Evolutionary conservation across 2,113 vertebrate species (phyloP), one percentile per base, ranked within the genome.

Genomic region (Anolis sagrei): DNA sequence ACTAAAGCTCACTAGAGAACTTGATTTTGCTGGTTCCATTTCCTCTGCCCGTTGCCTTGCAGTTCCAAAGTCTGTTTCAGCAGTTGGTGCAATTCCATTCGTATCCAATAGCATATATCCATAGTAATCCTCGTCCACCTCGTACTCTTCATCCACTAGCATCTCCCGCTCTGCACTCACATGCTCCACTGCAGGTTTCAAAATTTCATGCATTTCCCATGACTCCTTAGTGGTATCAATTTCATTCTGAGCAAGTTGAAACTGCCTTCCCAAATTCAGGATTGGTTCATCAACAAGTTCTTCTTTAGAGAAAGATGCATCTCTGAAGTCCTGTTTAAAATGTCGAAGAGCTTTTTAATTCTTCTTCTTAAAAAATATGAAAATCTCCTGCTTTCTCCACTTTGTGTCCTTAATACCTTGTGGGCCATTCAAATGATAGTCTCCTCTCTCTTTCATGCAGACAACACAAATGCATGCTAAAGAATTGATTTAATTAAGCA

Each of bases 141-240:
- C 94, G 18, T 94, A 92, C 19, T 97, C 97, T 10, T 98, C 97
- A 86, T 98, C 98, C 49, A 98, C 97, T 51, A 97, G 27, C 97
- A 98, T 97, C 66, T 98, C 97, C 82, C 90, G 90, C 21, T 96
- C 96, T 94, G 94, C 93, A 32, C 36, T 89, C 78, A 64, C 16
- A 18, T 93, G 91, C 74, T 92, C 89, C 39, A 82, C 34, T 9
- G 39, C 0, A 25, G 89, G 48, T 27, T 85, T 93, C 89, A 95
- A 79, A 4, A 97, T 95, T 1, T 96, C 95, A 74, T 86, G 90
- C 96, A 97, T 97, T 91, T 97, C 96, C 97, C 96, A 97, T 61
- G 94, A 93, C 82, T 97, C 96, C 23, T 92, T 90, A 83, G 90
- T 91, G 62, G 18, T 23, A 13, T 93, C 91, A 4, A 1, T 39